Base-by-base conservation (phyloP, 2,797 vertebrate genomes). In the Spizella passerina region DNA sequence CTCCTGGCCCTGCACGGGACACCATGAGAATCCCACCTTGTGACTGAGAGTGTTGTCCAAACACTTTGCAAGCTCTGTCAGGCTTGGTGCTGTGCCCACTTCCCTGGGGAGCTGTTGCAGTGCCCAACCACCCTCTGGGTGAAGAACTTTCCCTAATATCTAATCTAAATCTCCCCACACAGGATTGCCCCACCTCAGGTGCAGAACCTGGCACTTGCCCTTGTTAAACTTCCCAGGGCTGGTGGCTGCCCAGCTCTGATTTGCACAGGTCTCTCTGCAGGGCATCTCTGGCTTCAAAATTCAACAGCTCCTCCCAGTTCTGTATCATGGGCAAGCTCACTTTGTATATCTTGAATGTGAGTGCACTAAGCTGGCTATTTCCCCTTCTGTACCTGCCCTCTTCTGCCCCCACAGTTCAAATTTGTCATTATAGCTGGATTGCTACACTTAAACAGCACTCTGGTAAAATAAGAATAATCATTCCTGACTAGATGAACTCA, bases 1-100 rank as follows among this genome's bases (percentile, higher is more conserved):
- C 34, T 53, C 12, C 19, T 61, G 41, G 3, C 41, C 30, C 55
- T 61, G 10, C 34, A 8, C 9, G 43, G 55, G 69, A 29, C 21
- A 29, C 18, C 12, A 7, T 0, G 1, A 55, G 10, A 14, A 19
- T 47, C 17, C 1, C 6, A 47, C 19, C 5, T 1, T 30, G n/a
- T 56, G 11, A 3, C 43, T 29, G 16, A 63, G 16, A 29, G 14
- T 1, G 0, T 63, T 1, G 0, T 63, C 63, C 43, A 50, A 32
- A 50, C 3, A 2, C 23, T 29, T 63, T 11, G 15, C 27, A 15
- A 38, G 1, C 14, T 27, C 49, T 50, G 11, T 32, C 36, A 43
- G 41, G 0, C 18, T 53, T 34, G 23, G 13, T 47, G 47, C 78
- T 88, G 6, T 49, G 13, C 12, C n/a, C 43, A 7, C 16, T 56